These are phyloP conservation scores for Urocyon cinereoargenteus DNA, from an alignment of 2,797 vertebrate genomes.

Conservation along the genomic window DNA sequence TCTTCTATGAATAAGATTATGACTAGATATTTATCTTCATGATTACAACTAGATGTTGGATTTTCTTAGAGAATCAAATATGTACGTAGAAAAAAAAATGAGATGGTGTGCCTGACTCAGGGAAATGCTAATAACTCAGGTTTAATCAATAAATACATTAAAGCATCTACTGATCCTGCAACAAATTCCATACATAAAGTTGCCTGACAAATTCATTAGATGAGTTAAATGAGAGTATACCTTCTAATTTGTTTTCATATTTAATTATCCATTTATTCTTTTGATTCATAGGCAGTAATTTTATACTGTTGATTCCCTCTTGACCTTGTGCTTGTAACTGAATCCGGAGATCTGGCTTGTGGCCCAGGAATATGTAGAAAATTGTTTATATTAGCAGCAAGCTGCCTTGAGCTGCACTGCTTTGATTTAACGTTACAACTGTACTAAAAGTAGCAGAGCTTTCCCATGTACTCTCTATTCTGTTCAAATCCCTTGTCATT, in stretches of 20 bases:
- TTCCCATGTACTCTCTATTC: conserved; percentile 94
- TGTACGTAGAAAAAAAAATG: conserved; percentile 71
- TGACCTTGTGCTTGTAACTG: conserved; percentile 93
- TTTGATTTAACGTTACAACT: conserved; percentile 95
- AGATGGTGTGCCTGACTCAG: conserved; percentile 76
- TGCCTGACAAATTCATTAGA: conserved; percentile 90
- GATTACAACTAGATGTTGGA: conserved; percentile 83
- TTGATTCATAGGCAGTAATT: conserved; percentile 92
- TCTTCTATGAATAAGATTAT: conserved; percentile 79
- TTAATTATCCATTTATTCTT: conserved; percentile 95
- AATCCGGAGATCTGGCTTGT: conserved; percentile 91
- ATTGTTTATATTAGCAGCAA: conserved; percentile 97
- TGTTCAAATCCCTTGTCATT: conserved; percentile 95
- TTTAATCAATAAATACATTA: conserved; percentile 86
- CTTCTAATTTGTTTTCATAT: conserved; percentile 88
- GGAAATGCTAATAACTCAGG: conserved; percentile 74
- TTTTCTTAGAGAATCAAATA: conserved; percentile 78
- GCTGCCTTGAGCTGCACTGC: conserved; percentile 91
- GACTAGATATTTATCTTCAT: conserved; percentile 83
- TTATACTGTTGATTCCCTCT: conserved; percentile 93
- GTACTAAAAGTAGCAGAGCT: conserved; percentile 93
- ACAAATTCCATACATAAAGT: conserved; percentile 82
- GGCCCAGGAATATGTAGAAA: conserved; percentile 93
- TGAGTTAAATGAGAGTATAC: conserved; percentile 88
- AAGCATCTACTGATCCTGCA: conserved; percentile 80